phyloP scores from a whole-genome alignment of 2,797 vertebrate genomes.

The Premnoplex brunnescens region DNA sequence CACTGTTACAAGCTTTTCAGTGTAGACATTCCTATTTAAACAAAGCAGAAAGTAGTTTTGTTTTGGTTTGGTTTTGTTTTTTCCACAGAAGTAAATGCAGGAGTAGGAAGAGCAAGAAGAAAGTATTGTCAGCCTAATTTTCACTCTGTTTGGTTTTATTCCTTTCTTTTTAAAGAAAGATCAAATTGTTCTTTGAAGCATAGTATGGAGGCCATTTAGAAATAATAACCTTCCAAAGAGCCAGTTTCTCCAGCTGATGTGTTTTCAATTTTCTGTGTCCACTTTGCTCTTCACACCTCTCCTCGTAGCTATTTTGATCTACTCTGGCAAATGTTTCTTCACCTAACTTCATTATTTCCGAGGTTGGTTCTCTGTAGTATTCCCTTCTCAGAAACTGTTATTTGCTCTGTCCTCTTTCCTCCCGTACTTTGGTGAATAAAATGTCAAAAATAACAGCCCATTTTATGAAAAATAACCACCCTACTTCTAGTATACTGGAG shows the following conservation, averaged over 20 bases:
- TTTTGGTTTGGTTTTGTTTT: background rate
- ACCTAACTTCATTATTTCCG: background rate
- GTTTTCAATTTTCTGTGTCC: background rate
- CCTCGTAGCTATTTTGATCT: background rate
- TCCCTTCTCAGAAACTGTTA: background rate
- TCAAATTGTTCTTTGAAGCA: background rate
- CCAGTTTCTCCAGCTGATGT: background rate
- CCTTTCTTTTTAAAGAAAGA: background rate
- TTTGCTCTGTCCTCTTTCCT: background rate
- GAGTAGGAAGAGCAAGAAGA: background rate
- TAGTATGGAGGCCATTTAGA: background rate
- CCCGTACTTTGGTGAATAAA: background rate
- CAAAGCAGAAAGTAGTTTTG: background rate
- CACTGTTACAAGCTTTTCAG: background rate
- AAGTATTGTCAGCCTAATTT: background rate
- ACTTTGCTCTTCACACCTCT: background rate
- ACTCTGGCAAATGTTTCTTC: background rate
- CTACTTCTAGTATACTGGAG: background rate
- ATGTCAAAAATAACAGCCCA: background rate
- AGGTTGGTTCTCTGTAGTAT: background rate
- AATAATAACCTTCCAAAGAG: background rate
- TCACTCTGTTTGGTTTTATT: background rate
- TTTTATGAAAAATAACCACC: background rate
- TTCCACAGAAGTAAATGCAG: background rate
- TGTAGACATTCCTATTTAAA: background rate